These are phyloP conservation scores for Salmo trutta DNA, from an alignment of 2,797 vertebrate species.

Conservation along the genomic window DNA sequence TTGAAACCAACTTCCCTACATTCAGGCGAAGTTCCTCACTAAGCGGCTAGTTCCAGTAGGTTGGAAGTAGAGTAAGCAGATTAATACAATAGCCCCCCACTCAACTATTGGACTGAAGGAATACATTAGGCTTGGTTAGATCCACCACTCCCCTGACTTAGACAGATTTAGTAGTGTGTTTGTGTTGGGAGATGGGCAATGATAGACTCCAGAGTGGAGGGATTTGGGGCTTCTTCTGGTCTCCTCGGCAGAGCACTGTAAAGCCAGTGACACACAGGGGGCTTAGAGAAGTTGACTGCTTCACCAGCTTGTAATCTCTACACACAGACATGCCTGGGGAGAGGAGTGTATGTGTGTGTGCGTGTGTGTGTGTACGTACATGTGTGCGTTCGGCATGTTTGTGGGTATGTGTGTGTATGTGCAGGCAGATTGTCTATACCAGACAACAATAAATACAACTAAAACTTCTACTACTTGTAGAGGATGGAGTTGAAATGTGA, in stretches of 20 bases:
- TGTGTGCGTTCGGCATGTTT: background rate
- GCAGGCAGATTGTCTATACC: background rate
- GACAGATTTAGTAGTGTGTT: background rate
- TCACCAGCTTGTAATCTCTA: background rate
- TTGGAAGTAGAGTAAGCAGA: background rate
- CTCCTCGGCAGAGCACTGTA: background rate
- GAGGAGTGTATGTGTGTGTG: background rate
- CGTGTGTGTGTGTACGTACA: background rate
- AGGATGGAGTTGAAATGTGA: background rate
- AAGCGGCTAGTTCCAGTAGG: background rate
- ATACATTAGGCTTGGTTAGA: background rate
- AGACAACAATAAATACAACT: background rate
- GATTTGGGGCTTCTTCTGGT: background rate
- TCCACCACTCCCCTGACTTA: background rate
- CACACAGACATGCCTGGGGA: background rate
- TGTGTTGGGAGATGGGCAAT: background rate
- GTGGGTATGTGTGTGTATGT: background rate
- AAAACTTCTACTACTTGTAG: background rate
- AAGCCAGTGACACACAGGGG: slow-evolving; percentile 1
- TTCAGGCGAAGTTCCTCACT: background rate
- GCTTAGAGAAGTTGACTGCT: background rate
- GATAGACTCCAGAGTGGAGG: background rate
- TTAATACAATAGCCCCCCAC: background rate
- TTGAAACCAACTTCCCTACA: background rate
- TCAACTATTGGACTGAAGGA: background rate